Evolutionary conservation across 2,888 invertebrate species (phyloP), one percentile per base, ranked within the genome.

Genomic region (Catotricha subobsoleta): DNA sequence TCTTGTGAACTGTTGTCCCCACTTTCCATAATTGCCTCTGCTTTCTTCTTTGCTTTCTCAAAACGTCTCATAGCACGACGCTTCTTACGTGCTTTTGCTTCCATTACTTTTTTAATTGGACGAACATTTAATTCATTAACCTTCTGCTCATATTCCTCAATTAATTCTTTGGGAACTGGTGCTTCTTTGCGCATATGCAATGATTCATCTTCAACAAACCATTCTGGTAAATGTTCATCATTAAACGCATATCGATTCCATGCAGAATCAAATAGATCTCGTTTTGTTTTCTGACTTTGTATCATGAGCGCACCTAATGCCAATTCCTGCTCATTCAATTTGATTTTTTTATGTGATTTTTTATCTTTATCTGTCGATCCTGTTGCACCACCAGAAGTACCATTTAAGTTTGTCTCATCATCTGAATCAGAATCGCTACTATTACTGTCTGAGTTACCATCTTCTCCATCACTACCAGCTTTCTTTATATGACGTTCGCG

Each of bases 11-110:
- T 78, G 52, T 94, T 77, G 52, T 94, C 94, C 1, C 71, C 70
- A 56, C 80, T 84, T 42, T 95, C 94, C 68, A 92, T 76, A 20
- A 98, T 71, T n/a, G 76, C 73, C 58, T 97, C 95, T 0, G 91
- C 84, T 64, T 87, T 90, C 67, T 97, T 97, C 66, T 91, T 86
- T 0, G 92, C 94, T 54, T 82, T 87, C 48, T 91, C 88, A 64
- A 97, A 64, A 57, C 82, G 81, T 54, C 76, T 80, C 44, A 84
- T 59, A 47, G 83, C 79, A 48, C 90, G 80, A 62, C 78, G 80
- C 78, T 94, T 92, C 72, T 97, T 98, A 42, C 98, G 76, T 0
- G 92, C 91, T 65, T 92, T 97, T 0, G 98, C 98, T 66, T 99
- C 94, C 49, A 92, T 75, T 0, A 98, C 86, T 65, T 98, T 98